A percentile compares a stretch with the other conserved stretches of the same genome.
Conservation (phyloP, 2,113 vertebrate genomes). For the Pomatorhinus ruficollis region DNA sequence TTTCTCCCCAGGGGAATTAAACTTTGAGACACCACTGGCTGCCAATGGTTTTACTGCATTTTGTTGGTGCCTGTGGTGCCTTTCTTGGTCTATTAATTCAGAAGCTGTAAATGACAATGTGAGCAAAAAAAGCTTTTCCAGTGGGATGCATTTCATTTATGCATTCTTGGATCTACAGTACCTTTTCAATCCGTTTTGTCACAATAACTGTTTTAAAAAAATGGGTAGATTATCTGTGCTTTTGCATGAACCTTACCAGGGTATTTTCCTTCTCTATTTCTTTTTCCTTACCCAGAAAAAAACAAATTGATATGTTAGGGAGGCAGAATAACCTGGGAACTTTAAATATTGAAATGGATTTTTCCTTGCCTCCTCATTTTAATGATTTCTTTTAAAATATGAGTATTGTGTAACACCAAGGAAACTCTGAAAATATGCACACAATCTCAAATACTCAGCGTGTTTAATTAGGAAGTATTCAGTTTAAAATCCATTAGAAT, state of each 20-base stretch:
- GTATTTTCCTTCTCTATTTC: background rate
- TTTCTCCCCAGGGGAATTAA: slow-evolving; percentile 95
- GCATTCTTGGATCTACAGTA: slow-evolving; percentile 53
- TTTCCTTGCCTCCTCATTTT: background rate
- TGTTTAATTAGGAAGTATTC: background rate
- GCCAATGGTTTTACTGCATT: slow-evolving; percentile 91
- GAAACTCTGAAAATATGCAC: background rate
- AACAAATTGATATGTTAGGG: background rate
- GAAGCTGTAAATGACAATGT: slow-evolving; percentile 82
- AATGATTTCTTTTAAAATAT: background rate
- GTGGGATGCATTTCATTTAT: slow-evolving; percentile 80
- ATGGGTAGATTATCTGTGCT: slow-evolving; percentile 55
- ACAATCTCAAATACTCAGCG: background rate
- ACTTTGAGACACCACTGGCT: slow-evolving; percentile 92
- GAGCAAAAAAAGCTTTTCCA: slow-evolving; percentile 80
- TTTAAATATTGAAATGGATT: background rate
- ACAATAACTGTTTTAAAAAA: slow-evolving; percentile 74
- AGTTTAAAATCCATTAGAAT: background rate
- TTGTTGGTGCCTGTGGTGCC: slow-evolving; percentile 88
- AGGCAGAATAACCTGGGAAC: background rate
- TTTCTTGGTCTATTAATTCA: slow-evolving; percentile 95
- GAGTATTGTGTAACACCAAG: background rate
- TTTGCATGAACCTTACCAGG: slow-evolving; percentile 36
- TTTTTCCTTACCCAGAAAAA: background rate
- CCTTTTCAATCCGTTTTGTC: slow-evolving; percentile 69